phyloP scores from a whole-genome alignment of 2,797 vertebrate species.

The Mormyrus proboscirostris region DNA sequence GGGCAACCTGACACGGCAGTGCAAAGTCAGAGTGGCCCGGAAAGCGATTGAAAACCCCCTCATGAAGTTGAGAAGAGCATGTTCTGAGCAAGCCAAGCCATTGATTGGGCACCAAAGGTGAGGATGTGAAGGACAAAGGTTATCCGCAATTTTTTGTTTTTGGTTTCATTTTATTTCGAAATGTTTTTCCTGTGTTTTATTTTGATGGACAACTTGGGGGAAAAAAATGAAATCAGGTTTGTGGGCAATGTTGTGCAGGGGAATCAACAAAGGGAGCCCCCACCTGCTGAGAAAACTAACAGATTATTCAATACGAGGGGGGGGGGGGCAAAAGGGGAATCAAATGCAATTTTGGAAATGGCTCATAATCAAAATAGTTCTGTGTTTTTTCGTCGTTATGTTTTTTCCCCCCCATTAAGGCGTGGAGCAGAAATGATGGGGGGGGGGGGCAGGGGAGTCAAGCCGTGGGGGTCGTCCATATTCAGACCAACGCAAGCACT shows the following conservation, averaged over 20 bases:
- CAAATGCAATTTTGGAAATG: neutral
- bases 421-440: neutral
- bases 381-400: neutral
- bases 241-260: neutral
- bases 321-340: neutral
- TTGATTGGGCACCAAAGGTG: neutral
- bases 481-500: neutral
- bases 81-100: neutral
- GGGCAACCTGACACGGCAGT: neutral
- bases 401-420: neutral
- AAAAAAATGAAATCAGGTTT: neutral
- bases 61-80: neutral
- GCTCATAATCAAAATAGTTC: neutral
- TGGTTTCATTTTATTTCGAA: neutral
- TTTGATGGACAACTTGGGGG: neutral
- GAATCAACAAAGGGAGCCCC: neutral
- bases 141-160: neutral
- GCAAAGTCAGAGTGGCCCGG: neutral
- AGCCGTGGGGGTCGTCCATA: neutral
- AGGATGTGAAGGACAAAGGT: neutral
- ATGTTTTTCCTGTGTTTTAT: neutral
- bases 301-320: neutral
- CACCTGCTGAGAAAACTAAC: neutral
- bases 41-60: neutral
- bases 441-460: neutral